Evolutionary conservation across 2,888 invertebrate genomes (phyloP).

Genomic region (Drosophila kanekoi): DNA sequence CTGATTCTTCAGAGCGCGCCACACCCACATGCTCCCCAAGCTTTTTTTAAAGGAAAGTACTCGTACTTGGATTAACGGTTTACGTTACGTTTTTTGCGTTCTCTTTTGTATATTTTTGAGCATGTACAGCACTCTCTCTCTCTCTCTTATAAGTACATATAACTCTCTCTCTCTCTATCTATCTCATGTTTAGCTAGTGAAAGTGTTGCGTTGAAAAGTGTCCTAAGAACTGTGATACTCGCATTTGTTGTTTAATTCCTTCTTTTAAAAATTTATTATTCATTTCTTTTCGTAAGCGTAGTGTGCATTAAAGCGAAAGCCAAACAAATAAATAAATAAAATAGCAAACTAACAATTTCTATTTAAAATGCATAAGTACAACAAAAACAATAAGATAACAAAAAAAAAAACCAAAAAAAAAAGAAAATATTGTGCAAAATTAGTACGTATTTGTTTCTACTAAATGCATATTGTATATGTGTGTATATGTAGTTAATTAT

Average conservation of each 20-base stretch:
- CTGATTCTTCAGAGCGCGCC: conserved; percentile 43
- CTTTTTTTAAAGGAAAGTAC: conserved; percentile 32
- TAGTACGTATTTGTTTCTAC: conserved; percentile 79
- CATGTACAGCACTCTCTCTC: conserved; percentile 71
- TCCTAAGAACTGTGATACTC: conserved; percentile 67
- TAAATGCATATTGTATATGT: conserved; percentile 75
- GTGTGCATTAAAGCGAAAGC: conserved; percentile 75
- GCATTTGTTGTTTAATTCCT: conserved; percentile 56
- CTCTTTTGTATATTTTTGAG: conserved; percentile 72
- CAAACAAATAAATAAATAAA: conserved; percentile 77
- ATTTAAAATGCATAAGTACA: conserved; percentile 74
- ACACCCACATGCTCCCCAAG: conserved; percentile 39
- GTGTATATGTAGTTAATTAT: conserved; percentile 64
- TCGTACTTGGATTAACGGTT: conserved; percentile 35
- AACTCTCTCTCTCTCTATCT: conserved; percentile 50
- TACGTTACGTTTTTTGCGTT: conserved; percentile 59
- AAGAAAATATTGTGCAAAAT: conserved; percentile 66
- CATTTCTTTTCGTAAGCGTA: conserved; percentile 69
- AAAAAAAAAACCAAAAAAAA: conserved; percentile 25
- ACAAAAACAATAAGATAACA: conserved; percentile 52
- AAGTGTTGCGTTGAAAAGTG: conserved; percentile 68
- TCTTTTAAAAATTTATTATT: conserved; percentile 34
- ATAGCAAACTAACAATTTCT: conserved; percentile 77
- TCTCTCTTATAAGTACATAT: conserved; percentile 31
- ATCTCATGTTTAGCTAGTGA: conserved; percentile 77